These are phyloP conservation scores for Lutraria rhynchaena DNA, from an alignment of 1,140 invertebrate species.

Conservation along the genomic window DNA sequence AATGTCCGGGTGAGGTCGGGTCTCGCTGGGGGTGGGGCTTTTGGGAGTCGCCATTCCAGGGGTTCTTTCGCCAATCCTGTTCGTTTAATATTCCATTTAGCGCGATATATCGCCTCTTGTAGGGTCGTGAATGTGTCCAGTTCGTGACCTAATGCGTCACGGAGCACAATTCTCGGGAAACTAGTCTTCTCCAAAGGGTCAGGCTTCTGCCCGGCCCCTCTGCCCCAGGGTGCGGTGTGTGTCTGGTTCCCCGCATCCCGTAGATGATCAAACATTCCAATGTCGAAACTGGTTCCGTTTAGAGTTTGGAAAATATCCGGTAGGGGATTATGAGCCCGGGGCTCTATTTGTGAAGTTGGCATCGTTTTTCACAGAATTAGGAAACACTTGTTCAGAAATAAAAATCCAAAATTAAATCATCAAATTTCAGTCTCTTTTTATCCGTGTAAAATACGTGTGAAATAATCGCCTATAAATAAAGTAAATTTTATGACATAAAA, in stretches of 20 bases:
- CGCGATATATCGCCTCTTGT: slow-evolving; percentile 77
- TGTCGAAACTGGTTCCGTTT: slow-evolving; percentile 33
- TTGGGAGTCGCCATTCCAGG: slow-evolving; percentile 76
- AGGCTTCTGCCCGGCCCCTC: background rate
- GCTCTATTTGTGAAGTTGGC: slow-evolving; percentile 13
- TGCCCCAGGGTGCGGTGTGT: background rate
- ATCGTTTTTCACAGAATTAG: background rate
- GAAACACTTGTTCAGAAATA: background rate
- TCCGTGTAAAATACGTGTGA: background rate
- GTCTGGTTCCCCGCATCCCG: background rate
- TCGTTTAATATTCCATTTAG: slow-evolving; percentile 68
- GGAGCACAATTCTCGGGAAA: slow-evolving; percentile 69
- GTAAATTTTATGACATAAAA: background rate
- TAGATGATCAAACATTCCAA: slow-evolving; percentile 44
- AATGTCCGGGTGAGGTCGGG: slow-evolving; percentile 73
- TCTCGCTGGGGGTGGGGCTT: slow-evolving; percentile 72
- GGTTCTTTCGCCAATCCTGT: slow-evolving; percentile 65
- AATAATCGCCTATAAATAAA: background rate
- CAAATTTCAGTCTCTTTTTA: background rate
- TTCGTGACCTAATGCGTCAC: slow-evolving; percentile 65
- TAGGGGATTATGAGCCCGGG: slow-evolving; percentile 15
- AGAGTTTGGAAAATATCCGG: slow-evolving; percentile 57
- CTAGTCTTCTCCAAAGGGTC: background rate
- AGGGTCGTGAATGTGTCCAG: slow-evolving; percentile 75
- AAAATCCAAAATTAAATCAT: background rate